Evolutionary conservation across 2,113 vertebrate species (phyloP).

Genomic region (Orientallactaga bullata): DNA sequence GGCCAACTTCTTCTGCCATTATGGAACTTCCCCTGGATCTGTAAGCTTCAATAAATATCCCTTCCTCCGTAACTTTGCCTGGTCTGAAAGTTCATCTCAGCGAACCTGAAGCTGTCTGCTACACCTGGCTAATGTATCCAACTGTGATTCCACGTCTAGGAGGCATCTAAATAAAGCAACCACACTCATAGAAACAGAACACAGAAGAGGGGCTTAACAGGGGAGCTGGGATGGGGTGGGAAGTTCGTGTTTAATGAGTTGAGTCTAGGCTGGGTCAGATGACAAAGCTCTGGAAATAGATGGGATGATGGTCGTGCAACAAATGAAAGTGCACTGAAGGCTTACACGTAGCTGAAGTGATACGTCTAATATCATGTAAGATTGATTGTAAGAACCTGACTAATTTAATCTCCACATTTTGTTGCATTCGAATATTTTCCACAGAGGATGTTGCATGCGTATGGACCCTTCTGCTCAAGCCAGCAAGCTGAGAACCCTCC

Average conservation of each 20-base stretch:
- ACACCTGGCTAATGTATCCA: too few species aligned
- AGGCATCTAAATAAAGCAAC: neutral
- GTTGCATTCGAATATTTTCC: neutral
- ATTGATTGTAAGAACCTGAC: neutral
- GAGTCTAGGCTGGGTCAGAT: neutral
- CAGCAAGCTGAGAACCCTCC: neutral
- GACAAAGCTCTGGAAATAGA: neutral
- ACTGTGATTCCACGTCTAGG: neutral
- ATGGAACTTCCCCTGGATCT: too few species aligned
- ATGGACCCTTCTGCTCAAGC: neutral
- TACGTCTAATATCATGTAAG: too few species aligned
- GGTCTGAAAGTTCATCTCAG: too few species aligned
- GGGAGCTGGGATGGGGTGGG: too few species aligned
- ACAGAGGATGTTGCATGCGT: neutral
- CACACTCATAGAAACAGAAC: neutral
- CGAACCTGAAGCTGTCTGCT: too few species aligned
- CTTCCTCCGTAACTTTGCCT: too few species aligned
- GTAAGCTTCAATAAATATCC: too few species aligned
- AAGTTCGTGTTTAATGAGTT: neutral
- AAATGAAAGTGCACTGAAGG: neutral
- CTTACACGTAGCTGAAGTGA: too few species aligned
- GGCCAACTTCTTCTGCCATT: too few species aligned
- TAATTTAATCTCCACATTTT: neutral
- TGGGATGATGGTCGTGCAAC: rapidly evolving
- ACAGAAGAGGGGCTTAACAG: neutral